phyloP scores from a whole-genome alignment of 1,140 invertebrate species.

The Drosophila leontia region DNA sequence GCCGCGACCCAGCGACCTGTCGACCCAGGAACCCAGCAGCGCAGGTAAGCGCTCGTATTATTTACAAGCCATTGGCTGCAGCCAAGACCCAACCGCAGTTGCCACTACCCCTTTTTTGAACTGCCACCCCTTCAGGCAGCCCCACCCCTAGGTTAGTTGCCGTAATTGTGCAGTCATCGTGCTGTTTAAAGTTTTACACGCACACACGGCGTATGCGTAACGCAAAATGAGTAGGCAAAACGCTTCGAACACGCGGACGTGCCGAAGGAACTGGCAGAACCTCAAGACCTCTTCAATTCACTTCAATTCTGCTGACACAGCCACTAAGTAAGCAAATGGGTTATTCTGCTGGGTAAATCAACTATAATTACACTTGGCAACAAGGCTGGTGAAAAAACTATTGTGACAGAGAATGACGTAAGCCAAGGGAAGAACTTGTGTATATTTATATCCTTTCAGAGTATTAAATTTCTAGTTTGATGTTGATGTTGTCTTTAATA shows the following conservation, averaged over 20 bases:
- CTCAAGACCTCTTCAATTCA: constrained; percentile 20
- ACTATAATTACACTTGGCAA: constrained; percentile 45
- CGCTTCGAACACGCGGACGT: constrained; percentile 38
- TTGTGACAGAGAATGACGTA: background rate
- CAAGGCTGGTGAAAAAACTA: background rate
- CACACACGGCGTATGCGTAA: constrained; percentile 67
- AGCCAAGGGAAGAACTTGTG: background rate
- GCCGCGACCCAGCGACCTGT: constrained; percentile 36
- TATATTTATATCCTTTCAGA: background rate
- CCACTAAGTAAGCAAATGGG: constrained; percentile 45
- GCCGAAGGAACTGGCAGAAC: constrained; percentile 28
- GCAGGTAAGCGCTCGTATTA: constrained; percentile 55
- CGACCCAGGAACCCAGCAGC: constrained; percentile 34
- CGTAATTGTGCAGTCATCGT: constrained; percentile 76
- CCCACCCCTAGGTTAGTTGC: constrained; percentile 1
- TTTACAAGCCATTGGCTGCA: constrained; percentile 79
- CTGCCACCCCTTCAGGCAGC: background rate
- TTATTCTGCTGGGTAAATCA: constrained; percentile 51
- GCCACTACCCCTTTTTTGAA: background rate
- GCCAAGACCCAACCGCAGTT: constrained; percentile 48
- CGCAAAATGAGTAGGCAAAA: constrained; percentile 69
- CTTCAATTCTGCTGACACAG: constrained; percentile 54
- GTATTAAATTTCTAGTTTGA: no score
- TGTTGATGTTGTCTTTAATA: background rate
- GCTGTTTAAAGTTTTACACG: constrained; percentile 69